Evolutionary conservation across 1,140 invertebrate species (phyloP), one percentile per base, ranked within the genome.

Genomic region (Zophobas morio): DNA sequence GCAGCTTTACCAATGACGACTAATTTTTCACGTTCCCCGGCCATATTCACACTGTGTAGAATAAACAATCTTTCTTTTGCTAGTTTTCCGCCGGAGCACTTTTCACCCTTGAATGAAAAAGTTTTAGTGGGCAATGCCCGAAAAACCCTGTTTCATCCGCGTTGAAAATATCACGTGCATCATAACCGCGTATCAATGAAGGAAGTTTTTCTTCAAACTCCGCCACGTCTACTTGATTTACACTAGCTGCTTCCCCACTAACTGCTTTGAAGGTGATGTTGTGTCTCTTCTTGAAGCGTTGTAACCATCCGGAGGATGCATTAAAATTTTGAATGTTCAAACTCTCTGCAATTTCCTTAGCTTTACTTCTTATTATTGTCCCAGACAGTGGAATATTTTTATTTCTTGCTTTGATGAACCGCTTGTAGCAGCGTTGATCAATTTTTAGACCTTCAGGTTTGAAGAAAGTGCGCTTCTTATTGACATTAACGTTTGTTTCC

Each of bases 61-160:
- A 88, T 80, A 3, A 86, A 88, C 1, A 88, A 46, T 74, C 87
- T 79, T 60, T 85, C 84, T 81, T 88, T 88, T 3, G 78, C 82
- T 60, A 83, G 49, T 83, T 89, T 87, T 34, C 85, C 84, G 46
- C 84, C 80, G 34, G 77, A 46, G 79, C 79, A 82, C 53, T 75
- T 79, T 33, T 81, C 75, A 39, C 79, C 37, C 66, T 77, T 77
- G n/a, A 79, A 74, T 63, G 72, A 47, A 20, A 78, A 47, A 36
- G 76, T 78, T 72, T 80, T 80, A 51, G 75, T 33, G 6, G 76
- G 79, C 47, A 78, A 57, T 2, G 75, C 71, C 37, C 63, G 33
- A 47, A 75, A 78, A 80, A 39, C 6, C 72, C 60, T 4, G 63
- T 75, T 63, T 80, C 76, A 39, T 80, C 72, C 1, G 76, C 70